Percentiles rank a stretch among this genome's conserved stretches.
These are phyloP conservation scores for Lithobates sylvaticus DNA, from an alignment of 2,797 vertebrate species.

Conservation along the genomic window DNA sequence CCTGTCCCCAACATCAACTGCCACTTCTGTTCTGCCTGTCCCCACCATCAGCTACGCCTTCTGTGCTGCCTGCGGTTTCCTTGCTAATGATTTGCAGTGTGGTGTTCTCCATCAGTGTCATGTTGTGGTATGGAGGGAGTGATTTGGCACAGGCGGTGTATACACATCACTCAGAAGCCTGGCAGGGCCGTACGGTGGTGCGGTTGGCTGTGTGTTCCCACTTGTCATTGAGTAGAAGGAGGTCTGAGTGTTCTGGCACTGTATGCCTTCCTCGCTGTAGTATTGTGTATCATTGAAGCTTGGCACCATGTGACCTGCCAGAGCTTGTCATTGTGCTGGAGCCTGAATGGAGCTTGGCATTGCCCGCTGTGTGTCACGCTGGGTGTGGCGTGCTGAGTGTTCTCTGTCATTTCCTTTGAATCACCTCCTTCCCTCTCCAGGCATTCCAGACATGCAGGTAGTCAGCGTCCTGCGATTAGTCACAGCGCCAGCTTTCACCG, in stretches of 20 bases:
- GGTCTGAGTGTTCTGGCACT: slow-evolving; percentile 1
- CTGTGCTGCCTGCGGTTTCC: too few relatives aligned
- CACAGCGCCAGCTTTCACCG: slow-evolving; percentile 6
- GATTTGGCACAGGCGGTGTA: slow-evolving; percentile 1
- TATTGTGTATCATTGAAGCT: slow-evolving; percentile 30
- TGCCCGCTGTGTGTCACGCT: slow-evolving; percentile 35
- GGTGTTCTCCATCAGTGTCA: background rate
- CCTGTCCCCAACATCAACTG: too few relatives aligned
- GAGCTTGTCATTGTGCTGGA: slow-evolving; percentile 26
- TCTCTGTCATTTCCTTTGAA: slow-evolving; percentile 51
- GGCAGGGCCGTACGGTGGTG: background rate
- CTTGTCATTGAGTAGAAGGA: background rate
- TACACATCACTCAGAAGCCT: background rate
- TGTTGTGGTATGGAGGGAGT: background rate
- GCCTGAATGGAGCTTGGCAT: slow-evolving; percentile 35
- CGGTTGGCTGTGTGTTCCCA: background rate
- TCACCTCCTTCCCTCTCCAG: slow-evolving; percentile 14
- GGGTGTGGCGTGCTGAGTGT: slow-evolving; percentile 46
- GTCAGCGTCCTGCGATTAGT: slow-evolving; percentile 33
- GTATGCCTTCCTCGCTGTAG: background rate
- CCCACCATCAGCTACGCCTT: too few relatives aligned
- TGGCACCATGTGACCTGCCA: slow-evolving; percentile 30
- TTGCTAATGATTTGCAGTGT: too few relatives aligned
- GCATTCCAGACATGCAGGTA: slow-evolving; percentile 55
- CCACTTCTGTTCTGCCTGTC: too few relatives aligned